These are phyloP conservation scores for Acronicta leporina DNA, from an alignment of 2,888 invertebrate species.

Conservation along the genomic window DNA sequence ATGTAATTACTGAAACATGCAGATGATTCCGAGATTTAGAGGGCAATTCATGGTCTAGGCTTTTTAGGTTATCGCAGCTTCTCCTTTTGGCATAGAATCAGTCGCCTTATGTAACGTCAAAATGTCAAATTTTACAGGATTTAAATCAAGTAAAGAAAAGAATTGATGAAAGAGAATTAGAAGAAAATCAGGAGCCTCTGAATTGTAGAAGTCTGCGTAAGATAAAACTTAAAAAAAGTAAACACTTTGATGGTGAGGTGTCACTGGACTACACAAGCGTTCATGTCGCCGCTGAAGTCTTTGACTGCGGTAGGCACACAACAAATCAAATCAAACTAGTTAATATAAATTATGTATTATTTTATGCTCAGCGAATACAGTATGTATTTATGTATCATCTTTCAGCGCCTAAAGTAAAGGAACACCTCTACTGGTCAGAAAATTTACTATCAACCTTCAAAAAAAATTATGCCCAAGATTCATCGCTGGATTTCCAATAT, in stretches of 20 bases:
- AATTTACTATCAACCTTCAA: constrained; percentile 74
- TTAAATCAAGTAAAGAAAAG: constrained; percentile 72
- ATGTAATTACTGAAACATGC: too few species aligned
- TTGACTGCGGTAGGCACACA: constrained; percentile 74
- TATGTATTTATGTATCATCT: constrained; percentile 3
- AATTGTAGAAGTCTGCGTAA: constrained; percentile 71
- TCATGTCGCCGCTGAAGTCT: constrained; percentile 77
- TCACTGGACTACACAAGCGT: constrained; percentile 79
- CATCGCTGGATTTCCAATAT: constrained; percentile 81
- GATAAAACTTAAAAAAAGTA: constrained; percentile 67
- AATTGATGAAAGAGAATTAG: constrained; percentile 53
- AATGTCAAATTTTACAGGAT: constrained; percentile 59
- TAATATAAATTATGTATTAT: too few species aligned
- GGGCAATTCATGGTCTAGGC: too few species aligned
- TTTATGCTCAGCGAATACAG: too few species aligned
- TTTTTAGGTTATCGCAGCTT: too few species aligned
- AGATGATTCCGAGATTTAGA: too few species aligned
- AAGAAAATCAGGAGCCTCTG: constrained; percentile 62
- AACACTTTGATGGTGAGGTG: constrained; percentile 76
- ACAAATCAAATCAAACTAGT: too few species aligned
- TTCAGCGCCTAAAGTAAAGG: constrained; percentile 66
- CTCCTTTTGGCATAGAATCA: too few species aligned
- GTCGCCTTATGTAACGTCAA: too few species aligned
- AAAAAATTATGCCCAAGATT: constrained; percentile 81
- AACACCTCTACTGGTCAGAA: constrained; percentile 80